Evolutionary conservation across 53 echinoderm and acorn worm species (phyloP), one percentile per base, ranked within the genome.

Genomic region (Echinometra lucunter): DNA sequence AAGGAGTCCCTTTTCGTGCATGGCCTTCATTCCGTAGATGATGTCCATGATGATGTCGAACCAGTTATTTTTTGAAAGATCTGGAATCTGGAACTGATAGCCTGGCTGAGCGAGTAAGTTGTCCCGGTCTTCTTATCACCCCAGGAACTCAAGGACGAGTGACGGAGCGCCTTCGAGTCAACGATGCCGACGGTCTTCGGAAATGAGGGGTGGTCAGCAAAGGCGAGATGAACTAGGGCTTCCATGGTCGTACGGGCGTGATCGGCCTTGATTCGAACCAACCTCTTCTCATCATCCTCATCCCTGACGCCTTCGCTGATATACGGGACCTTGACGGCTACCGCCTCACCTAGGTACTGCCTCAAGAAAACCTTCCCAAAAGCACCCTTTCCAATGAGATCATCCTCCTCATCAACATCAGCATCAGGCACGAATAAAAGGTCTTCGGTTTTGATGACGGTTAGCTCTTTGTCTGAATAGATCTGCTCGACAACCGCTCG

Each of bases 141-240:
- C n/a, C 23, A 94, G 94, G 85, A 94, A 94, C 85, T 94, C 94
- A 4, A 94, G 60, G 60, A 94, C 85, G 66, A 94, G 94, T 4
- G 94, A 82, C 23, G 94, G 85, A 38, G 45, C 38, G 40, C 94
- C 94, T 25, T 63, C 38, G 42, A 13, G 28, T 94, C 83, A 66
- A 63, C 85, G 44, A 94, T 44, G 16, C 94, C 94, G 45, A 42
- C 11, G 19, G 56, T 15, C 44, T 83, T 58, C 21, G 94, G 94
- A 66, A 94, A 94, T 58, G 63, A 58, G 17, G 58, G 42, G 25
- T 94, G 83, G n/a, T 83, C 83, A 57, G 57, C 87, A 30, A 94
- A 19, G n/a, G 85, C 17, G 60, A 83, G 83, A 16, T 94, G 63
- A 34, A 94, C 94, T 1, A 60, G 45, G 32, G 60, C 66, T n/a